These are phyloP conservation scores for Leptodactylus fallax DNA, from an alignment of 2,797 vertebrate species.

Conservation along the genomic window DNA sequence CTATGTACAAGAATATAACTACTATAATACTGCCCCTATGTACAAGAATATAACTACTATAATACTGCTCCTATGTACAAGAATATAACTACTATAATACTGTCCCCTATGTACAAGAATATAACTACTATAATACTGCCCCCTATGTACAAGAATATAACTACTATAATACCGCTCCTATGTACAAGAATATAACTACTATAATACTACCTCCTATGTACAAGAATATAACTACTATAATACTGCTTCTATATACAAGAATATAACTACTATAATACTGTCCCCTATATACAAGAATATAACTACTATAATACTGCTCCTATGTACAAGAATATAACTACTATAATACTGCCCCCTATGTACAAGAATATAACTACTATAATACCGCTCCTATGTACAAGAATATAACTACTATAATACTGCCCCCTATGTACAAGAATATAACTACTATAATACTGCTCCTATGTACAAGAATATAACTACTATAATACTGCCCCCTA, in stretches of 20 bases:
- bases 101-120: constrained; percentile 1
- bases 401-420: too few species aligned
- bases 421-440: too few species aligned
- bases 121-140: not conserved
- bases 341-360: constrained; percentile 1
- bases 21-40: not conserved
- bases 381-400: not conserved
- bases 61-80: not conserved
- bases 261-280: constrained; percentile 26
- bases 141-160: not conserved
- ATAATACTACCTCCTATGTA: not conserved
- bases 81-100: constrained; percentile 14
- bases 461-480: not conserved
- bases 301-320: not conserved
- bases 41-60: constrained; percentile 16
- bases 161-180: constrained; percentile 4
- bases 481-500: constrained; percentile 5
- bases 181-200: constrained; percentile 4
- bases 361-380: not conserved
- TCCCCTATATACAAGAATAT: not conserved
- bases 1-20: constrained; percentile 5
- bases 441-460: not conserved
- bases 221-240: constrained; percentile 23
- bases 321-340: constrained; percentile 17
- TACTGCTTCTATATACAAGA: not conserved